Conservation (phyloP, 2,888 invertebrate genomes). For the Dasysyrphus albostriatus region DNA sequence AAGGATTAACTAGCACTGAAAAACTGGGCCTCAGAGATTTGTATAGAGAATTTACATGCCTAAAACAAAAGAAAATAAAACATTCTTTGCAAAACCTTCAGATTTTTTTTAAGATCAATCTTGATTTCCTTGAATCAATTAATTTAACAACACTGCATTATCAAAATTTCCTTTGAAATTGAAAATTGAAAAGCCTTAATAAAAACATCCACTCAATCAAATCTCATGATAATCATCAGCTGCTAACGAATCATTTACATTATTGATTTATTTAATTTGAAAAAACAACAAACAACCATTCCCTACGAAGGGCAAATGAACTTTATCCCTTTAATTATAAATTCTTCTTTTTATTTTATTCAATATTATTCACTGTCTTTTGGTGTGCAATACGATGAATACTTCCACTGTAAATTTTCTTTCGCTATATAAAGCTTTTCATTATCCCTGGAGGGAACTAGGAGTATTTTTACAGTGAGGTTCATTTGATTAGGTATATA, state of each 20-base stretch:
- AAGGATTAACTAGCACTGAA: too few relatives aligned
- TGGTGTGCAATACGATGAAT: constrained; percentile 16
- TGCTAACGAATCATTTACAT: constrained; percentile 15
- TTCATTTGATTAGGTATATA: background rate
- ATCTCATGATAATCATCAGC: constrained; percentile 1
- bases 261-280: constrained; percentile 19
- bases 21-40: too few relatives aligned
- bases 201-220: constrained; percentile 9
- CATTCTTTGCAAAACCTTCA: too few relatives aligned
- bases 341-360: background rate
- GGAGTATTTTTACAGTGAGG: background rate
- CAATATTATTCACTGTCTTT: constrained; percentile 25
- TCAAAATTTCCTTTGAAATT: background rate
- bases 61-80: too few relatives aligned
- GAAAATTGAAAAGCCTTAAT: background rate
- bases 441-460: background rate
- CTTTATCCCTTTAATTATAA: constrained; percentile 13
- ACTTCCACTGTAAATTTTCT: constrained; percentile 17
- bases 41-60: too few relatives aligned
- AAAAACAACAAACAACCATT: constrained; percentile 8
- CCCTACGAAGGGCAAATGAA: background rate
- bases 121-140: background rate
- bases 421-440: constrained; percentile 6
- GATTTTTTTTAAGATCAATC: too few relatives aligned
- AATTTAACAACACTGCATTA: background rate